Conservation (phyloP, 2,888 invertebrate genomes). For the Bruchidius siliquastri region DNA sequence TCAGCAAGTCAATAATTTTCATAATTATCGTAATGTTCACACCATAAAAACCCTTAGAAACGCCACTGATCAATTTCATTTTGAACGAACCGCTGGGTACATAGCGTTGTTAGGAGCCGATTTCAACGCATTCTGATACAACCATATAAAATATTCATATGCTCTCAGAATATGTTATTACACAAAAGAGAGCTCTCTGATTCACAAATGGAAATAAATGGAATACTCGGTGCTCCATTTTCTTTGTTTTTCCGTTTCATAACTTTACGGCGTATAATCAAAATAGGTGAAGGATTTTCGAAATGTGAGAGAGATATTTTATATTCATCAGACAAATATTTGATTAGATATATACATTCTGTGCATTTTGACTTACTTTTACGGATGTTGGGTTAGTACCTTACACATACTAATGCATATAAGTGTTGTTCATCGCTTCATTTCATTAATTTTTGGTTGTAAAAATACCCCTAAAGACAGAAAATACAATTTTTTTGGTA, state of each 20-base stretch:
- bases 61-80: background rate
- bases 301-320: background rate
- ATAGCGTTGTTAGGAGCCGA: conserved; percentile 16
- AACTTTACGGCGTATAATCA: background rate
- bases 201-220: conserved; percentile 4
- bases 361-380: no score
- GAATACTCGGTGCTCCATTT: background rate
- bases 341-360: no score
- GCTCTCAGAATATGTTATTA: conserved; percentile 14
- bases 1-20: no score
- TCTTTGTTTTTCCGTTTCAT: background rate
- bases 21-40: no score
- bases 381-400: no score
- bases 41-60: no score
- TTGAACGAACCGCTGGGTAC: background rate
- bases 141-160: conserved; percentile 28
- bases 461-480: no score
- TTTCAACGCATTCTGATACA: conserved; percentile 21
- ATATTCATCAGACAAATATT: background rate
- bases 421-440: no score
- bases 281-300: background rate
- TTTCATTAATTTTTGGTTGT: no score
- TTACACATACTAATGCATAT: no score
- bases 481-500: no score
- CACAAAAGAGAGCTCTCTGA: conserved; percentile 21